Evolutionary conservation across 2,888 invertebrate genomes (phyloP).

Genomic region (Dasysyrphus tricinctus): DNA sequence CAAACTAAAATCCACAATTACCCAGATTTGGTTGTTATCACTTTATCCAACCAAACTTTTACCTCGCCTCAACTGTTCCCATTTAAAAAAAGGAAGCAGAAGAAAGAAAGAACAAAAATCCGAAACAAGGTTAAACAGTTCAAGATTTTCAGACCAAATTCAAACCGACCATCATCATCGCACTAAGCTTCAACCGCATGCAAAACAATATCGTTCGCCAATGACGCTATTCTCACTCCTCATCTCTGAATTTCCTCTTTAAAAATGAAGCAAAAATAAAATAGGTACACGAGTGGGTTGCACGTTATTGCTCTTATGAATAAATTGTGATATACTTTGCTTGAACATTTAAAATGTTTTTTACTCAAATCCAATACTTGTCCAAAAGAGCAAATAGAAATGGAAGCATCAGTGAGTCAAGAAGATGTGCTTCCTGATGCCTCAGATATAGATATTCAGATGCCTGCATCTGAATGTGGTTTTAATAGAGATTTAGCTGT

Average conservation of each 20-base stretch:
- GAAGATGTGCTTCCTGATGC: conserved; percentile 50
- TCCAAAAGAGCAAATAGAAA: background rate
- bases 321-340: too few species aligned
- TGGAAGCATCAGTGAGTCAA: conserved; percentile 17
- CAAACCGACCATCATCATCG: conserved; percentile 9
- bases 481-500: conserved; percentile 37
- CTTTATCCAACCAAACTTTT: conserved; percentile 31
- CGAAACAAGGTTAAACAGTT: conserved; percentile 66
- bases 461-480: conserved; percentile 41
- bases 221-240: conserved; percentile 34
- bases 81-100: conserved; percentile 15
- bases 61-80: conserved; percentile 33
- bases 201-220: conserved; percentile 63
- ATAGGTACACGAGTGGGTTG: background rate
- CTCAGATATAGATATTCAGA: conserved; percentile 13
- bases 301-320: background rate
- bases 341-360: background rate
- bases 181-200: conserved; percentile 51
- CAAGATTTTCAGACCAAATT: conserved; percentile 58
- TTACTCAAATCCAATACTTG: background rate
- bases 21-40: conserved; percentile 60
- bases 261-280: background rate
- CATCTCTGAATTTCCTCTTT: conserved; percentile 27
- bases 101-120: conserved; percentile 6
- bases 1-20: conserved; percentile 59